phyloP scores from a whole-genome alignment of 2,113 vertebrate species.

The Todiramphus chloris region DNA sequence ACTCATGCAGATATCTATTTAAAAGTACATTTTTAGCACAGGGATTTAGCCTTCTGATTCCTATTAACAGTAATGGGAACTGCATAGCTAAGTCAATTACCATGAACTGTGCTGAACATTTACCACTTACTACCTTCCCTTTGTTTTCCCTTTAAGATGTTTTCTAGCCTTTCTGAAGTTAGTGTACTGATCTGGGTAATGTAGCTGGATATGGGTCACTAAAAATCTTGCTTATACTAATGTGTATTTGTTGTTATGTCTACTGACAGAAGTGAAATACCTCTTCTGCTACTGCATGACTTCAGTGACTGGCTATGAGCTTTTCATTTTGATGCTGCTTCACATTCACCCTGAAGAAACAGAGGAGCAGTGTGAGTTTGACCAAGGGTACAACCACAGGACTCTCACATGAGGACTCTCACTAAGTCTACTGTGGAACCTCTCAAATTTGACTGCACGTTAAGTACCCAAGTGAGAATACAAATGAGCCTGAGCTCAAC shows the following conservation, averaged over 20 bases:
- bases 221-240: neutral
- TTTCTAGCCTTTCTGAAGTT: constrained; percentile 2
- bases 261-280: neutral
- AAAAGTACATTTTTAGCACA: constrained; percentile 43
- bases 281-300: neutral
- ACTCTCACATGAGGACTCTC: neutral
- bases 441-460: neutral
- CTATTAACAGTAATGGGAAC: constrained; percentile 55
- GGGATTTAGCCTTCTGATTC: constrained; percentile 54
- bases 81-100: constrained; percentile 47
- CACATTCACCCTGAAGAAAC: neutral
- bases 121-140: neutral
- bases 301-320: neutral
- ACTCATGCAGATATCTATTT: neutral
- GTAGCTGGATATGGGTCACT: neutral
- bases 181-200: neutral
- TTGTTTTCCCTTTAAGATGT: constrained; percentile 20
- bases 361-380: neutral
- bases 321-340: neutral
- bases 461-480: neutral
- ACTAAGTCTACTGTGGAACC: neutral
- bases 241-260: neutral
- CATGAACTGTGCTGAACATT: constrained; percentile 2
- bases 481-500: neutral
- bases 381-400: neutral